Evolutionary conservation across 2,888 invertebrate species (phyloP).

Genomic region (Xanthorhoe designata): DNA sequence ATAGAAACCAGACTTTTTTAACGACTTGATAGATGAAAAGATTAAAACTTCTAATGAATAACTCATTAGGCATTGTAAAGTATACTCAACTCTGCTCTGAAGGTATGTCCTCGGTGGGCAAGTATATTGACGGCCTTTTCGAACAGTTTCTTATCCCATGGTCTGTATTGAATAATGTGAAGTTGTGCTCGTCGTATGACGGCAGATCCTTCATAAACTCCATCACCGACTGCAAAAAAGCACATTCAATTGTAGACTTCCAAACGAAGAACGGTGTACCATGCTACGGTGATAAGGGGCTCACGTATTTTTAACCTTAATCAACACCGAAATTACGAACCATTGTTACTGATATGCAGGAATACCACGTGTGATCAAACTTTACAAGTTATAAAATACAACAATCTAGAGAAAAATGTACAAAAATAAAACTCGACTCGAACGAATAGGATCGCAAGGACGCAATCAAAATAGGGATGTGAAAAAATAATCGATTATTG

Average conservation of each 20-base stretch:
- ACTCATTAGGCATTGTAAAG: constrained; percentile 23
- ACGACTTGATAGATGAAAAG: neutral
- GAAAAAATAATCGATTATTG: no score
- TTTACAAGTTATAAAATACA: constrained; percentile 25
- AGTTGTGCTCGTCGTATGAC: constrained; percentile 95
- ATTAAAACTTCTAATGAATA: neutral
- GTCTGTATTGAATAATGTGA: constrained; percentile 95
- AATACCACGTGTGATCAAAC: constrained; percentile 11
- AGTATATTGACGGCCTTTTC: constrained; percentile 95
- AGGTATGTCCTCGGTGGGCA: constrained; percentile 96
- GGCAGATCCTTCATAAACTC: constrained; percentile 97
- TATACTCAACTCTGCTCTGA: constrained; percentile 94
- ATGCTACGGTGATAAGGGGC: constrained; percentile 5
- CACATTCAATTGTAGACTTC: constrained; percentile 43
- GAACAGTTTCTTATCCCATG: constrained; percentile 92
- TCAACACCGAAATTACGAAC: constrained; percentile 50
- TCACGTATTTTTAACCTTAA: neutral
- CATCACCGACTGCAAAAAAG: constrained; percentile 90
- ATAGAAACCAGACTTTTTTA: neutral
- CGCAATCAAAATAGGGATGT: no score
- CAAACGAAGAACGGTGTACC: constrained; percentile 21
- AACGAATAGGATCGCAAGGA: constrained; percentile 45
- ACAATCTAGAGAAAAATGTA: constrained; percentile 56
- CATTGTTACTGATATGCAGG: constrained; percentile 55
- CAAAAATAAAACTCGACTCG: constrained; percentile 62